Conservation (phyloP, 1,140 invertebrate species). For the Drosophila mojavensis region DNA sequence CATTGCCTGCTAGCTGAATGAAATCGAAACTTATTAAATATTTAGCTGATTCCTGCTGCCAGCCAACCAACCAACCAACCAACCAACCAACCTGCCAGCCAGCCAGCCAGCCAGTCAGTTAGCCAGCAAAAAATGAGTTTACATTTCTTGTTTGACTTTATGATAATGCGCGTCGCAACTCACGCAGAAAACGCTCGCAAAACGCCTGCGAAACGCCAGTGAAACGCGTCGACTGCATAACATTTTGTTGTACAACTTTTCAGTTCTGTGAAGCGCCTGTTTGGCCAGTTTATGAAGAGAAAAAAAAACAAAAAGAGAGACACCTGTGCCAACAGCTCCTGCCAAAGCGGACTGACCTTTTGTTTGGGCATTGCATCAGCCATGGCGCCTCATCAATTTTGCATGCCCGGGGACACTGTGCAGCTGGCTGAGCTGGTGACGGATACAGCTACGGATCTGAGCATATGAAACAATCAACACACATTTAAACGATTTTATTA, state of each 20-base stretch:
- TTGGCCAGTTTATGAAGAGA: slow-evolving; percentile 26
- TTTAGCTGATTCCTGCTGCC: slow-evolving; percentile 53
- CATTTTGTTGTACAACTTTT: slow-evolving; percentile 29
- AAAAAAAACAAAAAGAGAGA: not conserved
- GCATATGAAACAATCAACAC: slow-evolving; percentile 66
- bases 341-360: slow-evolving; percentile 55
- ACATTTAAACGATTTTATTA: slow-evolving; percentile 75
- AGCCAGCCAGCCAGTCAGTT: not conserved
- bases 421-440: slow-evolving; percentile 7
- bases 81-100: not conserved
- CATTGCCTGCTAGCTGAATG: slow-evolving; percentile 48
- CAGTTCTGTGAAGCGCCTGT: slow-evolving; percentile 13
- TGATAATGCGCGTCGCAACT: slow-evolving; percentile 66
- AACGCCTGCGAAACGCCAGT: slow-evolving; percentile 15
- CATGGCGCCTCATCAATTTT: slow-evolving; percentile 58
- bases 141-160: slow-evolving; percentile 79
- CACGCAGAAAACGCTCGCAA: not conserved
- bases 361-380: slow-evolving; percentile 46
- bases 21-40: slow-evolving; percentile 84
- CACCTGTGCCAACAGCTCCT: slow-evolving; percentile 25
- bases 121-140: slow-evolving; percentile 71
- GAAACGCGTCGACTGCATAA: slow-evolving; percentile 14
- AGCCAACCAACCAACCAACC: slow-evolving; percentile 2
- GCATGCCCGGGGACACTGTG: slow-evolving; percentile 38
- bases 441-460: slow-evolving; percentile 37